These are phyloP conservation scores for Oenanthe melanoleuca DNA, from an alignment of 2,113 vertebrate genomes.

Conservation along the genomic window DNA sequence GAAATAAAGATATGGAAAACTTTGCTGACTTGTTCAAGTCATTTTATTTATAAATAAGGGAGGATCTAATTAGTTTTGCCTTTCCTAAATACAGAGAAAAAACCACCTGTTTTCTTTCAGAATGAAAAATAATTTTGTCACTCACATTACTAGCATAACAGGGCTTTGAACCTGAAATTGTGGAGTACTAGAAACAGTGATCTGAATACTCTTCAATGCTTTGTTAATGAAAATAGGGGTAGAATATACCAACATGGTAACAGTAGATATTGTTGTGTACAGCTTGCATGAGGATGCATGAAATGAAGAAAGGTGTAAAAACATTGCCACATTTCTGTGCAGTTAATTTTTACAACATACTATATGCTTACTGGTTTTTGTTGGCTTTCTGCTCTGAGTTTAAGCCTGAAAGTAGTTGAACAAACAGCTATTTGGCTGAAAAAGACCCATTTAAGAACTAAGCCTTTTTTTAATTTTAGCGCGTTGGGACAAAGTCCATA, in stretches of 20 bases:
- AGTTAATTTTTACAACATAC: neutral
- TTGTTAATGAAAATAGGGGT: neutral
- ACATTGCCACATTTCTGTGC: accelerated
- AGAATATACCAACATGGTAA: neutral
- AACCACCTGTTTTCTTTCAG: neutral
- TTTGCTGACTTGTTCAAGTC: neutral
- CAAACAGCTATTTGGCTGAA: neutral
- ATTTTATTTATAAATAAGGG: neutral
- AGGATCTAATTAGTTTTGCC: neutral
- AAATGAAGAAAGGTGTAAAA: neutral
- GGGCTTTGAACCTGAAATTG: neutral
- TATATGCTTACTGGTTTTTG: neutral
- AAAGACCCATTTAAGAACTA: neutral
- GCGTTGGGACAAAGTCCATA: accelerated
- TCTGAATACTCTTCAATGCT: neutral
- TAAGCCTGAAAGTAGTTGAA: neutral
- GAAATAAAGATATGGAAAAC: neutral
- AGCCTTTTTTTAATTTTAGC: neutral
- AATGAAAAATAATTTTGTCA: neutral
- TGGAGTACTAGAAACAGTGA: neutral
- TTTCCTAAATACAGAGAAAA: neutral
- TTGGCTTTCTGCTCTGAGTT: neutral
- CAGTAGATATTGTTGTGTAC: neutral
- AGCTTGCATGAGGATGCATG: neutral
- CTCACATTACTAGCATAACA: neutral